These are phyloP conservation scores for Sardinella longiceps DNA, from an alignment of 2,797 vertebrate genomes.

Conservation along the genomic window DNA sequence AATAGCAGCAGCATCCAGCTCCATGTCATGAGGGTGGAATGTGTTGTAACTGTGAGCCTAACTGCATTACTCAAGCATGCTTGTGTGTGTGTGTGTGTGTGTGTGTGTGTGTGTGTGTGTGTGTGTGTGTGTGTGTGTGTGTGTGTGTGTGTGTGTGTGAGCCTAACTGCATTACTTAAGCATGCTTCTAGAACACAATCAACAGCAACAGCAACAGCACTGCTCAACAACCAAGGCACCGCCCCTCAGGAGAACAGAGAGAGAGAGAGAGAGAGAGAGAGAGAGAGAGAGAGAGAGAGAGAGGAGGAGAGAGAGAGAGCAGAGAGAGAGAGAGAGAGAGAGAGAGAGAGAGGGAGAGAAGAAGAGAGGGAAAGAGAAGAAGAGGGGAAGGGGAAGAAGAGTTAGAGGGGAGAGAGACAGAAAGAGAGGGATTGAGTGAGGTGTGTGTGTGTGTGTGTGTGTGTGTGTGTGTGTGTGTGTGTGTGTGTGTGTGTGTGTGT, in stretches of 20 bases:
- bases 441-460: too few relatives aligned
- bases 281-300: neutral
- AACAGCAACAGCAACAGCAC: too few relatives aligned
- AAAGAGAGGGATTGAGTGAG: conserved; percentile 6
- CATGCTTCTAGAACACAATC: conserved; percentile 61
- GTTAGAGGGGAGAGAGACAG: conserved; percentile 21
- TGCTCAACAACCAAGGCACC: conserved; percentile 41
- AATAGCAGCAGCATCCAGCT: conserved; percentile 32
- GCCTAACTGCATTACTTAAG: too few relatives aligned
- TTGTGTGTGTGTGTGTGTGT: conserved; percentile 29
- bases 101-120: conserved; percentile 45
- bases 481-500: too few relatives aligned
- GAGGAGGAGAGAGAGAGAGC: conserved; percentile 15
- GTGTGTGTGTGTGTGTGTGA: neutral
- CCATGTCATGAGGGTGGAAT: conserved; percentile 59
- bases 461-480: too few relatives aligned
- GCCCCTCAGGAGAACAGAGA: neutral
- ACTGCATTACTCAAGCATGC: conserved; percentile 53
- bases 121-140: conserved; percentile 33
- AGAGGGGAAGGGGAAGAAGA: conserved; percentile 30
- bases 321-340: neutral
- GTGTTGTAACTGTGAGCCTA: conserved; percentile 53
- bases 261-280: conserved; percentile 34
- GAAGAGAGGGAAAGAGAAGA: conserved; percentile 7
- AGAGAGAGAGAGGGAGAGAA: neutral